Evolutionary conservation across 2,888 invertebrate genomes (phyloP).

Genomic region (Zelleria hepariella): DNA sequence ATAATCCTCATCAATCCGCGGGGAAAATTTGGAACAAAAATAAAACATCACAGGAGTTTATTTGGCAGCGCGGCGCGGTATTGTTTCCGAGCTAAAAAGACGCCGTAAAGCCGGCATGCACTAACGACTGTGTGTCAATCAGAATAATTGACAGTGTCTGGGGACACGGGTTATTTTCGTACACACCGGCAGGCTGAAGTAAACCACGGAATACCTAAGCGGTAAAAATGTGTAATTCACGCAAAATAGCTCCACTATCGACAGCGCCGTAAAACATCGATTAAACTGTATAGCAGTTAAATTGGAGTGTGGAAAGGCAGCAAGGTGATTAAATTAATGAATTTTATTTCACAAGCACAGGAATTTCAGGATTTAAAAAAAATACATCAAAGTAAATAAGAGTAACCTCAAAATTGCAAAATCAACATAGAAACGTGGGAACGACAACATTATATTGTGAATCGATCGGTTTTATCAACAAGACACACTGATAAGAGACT

Average conservation of each 20-base stretch:
- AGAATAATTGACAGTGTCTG: conserved; percentile 65
- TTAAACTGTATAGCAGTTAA: not conserved
- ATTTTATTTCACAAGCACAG: not conserved
- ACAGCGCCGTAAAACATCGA: not conserved
- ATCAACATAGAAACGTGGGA: conserved; percentile 61
- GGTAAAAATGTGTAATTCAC: conserved; percentile 13
- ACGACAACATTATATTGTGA: conserved; percentile 28
- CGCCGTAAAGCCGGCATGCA: conserved; percentile 1
- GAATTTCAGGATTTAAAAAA: not conserved
- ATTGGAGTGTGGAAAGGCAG: not conserved
- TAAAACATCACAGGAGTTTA: not conserved
- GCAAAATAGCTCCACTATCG: not conserved
- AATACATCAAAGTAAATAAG: not conserved
- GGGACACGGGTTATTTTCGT: conserved; percentile 32
- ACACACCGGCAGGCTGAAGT: conserved; percentile 7
- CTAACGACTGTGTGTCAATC: conserved; percentile 67
- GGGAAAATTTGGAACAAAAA: not conserved
- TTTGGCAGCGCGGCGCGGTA: not conserved
- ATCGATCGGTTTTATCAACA: not conserved
- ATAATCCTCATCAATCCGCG: too few species aligned
- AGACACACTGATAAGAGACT: not conserved
- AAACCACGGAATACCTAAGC: conserved; percentile 14
- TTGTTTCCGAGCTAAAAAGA: conserved; percentile 3
- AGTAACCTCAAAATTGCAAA: conserved; percentile 60
- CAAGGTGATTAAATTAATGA: not conserved